These are phyloP conservation scores for Ondatra zibethicus DNA, from an alignment of 2,113 vertebrate genomes.

Conservation along the genomic window DNA sequence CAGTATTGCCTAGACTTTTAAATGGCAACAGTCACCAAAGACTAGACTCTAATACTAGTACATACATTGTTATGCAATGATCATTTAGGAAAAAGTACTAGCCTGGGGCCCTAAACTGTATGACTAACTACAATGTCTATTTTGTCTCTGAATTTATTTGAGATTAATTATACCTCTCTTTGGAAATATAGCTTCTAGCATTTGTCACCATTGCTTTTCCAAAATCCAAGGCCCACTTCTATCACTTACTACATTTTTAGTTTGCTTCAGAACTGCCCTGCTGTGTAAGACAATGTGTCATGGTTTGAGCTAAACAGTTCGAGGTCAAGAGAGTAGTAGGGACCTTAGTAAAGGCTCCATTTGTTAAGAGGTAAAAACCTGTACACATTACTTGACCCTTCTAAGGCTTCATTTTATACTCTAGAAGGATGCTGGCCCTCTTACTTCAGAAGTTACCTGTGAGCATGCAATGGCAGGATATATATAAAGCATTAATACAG, in stretches of 20 bases:
- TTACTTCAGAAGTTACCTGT: slow-evolving; percentile 16
- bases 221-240: background rate
- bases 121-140: background rate
- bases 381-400: background rate
- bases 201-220: background rate
- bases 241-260: background rate
- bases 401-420: background rate
- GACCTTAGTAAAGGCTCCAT: background rate
- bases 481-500: background rate
- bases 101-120: background rate
- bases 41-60: background rate
- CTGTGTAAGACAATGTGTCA: background rate
- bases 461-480: background rate
- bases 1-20: background rate
- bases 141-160: slow-evolving; percentile 37
- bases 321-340: background rate
- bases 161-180: background rate
- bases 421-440: background rate
- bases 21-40: background rate
- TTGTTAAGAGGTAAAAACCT: background rate
- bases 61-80: background rate
- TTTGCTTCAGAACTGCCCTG: background rate
- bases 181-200: slow-evolving; percentile 40
- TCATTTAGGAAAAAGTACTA: background rate
- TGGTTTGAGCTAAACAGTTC: background rate